Conservation (phyloP, 2,888 invertebrate genomes). For the Adelognathus sp. region DNA sequence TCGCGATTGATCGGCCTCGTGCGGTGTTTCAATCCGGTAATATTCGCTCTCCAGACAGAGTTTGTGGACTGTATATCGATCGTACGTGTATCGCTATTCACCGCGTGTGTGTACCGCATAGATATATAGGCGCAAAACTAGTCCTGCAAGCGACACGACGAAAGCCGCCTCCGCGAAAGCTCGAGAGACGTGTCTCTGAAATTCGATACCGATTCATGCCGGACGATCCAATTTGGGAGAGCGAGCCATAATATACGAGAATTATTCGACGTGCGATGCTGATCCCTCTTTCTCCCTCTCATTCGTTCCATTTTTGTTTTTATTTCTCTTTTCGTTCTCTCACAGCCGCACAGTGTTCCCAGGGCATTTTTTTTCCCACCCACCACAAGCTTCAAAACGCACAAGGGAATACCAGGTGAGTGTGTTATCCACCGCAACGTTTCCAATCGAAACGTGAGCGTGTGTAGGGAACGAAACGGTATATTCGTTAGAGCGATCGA, state of each 20-base stretch:
- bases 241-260: not conserved
- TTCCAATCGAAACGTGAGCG: not conserved
- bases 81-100: not conserved
- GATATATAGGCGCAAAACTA: not conserved
- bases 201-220: not conserved
- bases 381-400: constrained; percentile 1
- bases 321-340: constrained; percentile 13
- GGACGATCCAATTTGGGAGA: not conserved
- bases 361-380: not conserved
- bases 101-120: not conserved
- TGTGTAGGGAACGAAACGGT: constrained; percentile 25
- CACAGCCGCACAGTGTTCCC: not conserved
- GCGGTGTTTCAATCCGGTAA: not conserved
- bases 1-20: not conserved
- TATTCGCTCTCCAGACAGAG: not conserved
- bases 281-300: too few relatives aligned
- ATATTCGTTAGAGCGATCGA: constrained; percentile 27
- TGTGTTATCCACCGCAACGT: not conserved
- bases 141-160: not conserved
- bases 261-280: not conserved
- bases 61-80: not conserved
- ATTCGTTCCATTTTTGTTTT: too few relatives aligned
- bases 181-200: not conserved
- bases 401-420: constrained; percentile 32
- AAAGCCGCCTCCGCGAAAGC: not conserved